Percentiles rank a stretch among this genome's conserved stretches.
Evolutionary conservation across 2,113 vertebrate genomes (phyloP).

Genomic region (Scopus umbretta): DNA sequence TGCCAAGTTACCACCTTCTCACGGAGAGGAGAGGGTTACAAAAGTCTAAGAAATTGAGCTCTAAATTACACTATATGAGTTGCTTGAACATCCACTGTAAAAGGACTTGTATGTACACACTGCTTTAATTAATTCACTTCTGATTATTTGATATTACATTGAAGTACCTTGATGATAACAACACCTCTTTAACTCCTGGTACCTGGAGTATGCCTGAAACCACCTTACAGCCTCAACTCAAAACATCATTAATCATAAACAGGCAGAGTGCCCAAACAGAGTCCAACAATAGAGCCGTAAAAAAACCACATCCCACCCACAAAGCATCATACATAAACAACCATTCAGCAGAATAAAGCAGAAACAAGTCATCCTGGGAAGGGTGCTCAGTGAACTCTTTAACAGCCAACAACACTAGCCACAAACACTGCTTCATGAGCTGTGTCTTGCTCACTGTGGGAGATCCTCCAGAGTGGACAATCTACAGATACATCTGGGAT

Average conservation of each 20-base stretch:
- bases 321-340: conserved; percentile 1
- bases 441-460: background rate
- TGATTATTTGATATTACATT: background rate
- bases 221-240: conserved; percentile 2
- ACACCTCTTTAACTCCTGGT: background rate
- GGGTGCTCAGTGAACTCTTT: background rate
- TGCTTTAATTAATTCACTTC: conserved; percentile 13
- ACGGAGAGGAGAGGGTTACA: background rate
- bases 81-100: background rate
- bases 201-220: conserved; percentile 18
- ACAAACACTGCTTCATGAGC: background rate
- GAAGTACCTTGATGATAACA: conserved; percentile 24
- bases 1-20: background rate
- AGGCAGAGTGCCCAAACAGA: conserved; percentile 2
- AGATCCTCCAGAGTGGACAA: background rate
- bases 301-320: conserved; percentile 23
- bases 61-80: fast-evolving
- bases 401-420: background rate
- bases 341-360: background rate
- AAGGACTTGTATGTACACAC: background rate
- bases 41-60: background rate
- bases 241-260: background rate
- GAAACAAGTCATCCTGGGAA: background rate
- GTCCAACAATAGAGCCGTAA: background rate
- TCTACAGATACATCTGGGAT: background rate